phyloP scores from a whole-genome alignment of 2,113 vertebrate species.

The Buteo buteo region DNA sequence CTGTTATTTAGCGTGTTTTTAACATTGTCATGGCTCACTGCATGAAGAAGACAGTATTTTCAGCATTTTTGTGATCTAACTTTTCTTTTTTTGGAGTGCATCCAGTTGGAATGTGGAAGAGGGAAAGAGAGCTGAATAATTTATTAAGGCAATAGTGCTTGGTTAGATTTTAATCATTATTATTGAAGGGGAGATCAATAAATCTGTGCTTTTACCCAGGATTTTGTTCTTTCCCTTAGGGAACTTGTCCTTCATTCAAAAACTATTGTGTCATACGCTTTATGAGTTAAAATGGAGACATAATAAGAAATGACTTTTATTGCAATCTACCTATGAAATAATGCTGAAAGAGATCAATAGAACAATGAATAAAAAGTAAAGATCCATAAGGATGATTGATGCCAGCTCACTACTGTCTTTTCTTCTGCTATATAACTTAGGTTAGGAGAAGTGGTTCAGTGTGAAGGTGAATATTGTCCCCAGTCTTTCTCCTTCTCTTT shows the following conservation, averaged over 20 bases:
- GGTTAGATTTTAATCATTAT: conserved; percentile 37
- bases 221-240: conserved; percentile 8
- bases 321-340: conserved; percentile 20
- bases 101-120: not conserved
- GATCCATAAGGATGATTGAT: conserved; percentile 38
- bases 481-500: not conserved
- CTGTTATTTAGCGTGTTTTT: not conserved
- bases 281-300: conserved; percentile 29
- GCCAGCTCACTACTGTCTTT: not conserved
- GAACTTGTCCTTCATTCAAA: conserved; percentile 17
- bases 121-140: conserved; percentile 8
- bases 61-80: not conserved
- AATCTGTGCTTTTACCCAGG: not conserved
- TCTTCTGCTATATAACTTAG: not conserved
- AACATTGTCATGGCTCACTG: not conserved
- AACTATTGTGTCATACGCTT: not conserved
- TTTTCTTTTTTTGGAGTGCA: not conserved
- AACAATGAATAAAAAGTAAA: conserved; percentile 48
- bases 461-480: not conserved
- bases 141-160: conserved; percentile 27
- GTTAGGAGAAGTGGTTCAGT: not conserved
- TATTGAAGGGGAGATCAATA: conserved; percentile 41
- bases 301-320: conserved; percentile 51
- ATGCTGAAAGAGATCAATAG: conserved; percentile 43
- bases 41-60: not conserved